These are phyloP conservation scores for Spisula subtruncata DNA, from an alignment of 2,888 invertebrate species.

Conservation along the genomic window DNA sequence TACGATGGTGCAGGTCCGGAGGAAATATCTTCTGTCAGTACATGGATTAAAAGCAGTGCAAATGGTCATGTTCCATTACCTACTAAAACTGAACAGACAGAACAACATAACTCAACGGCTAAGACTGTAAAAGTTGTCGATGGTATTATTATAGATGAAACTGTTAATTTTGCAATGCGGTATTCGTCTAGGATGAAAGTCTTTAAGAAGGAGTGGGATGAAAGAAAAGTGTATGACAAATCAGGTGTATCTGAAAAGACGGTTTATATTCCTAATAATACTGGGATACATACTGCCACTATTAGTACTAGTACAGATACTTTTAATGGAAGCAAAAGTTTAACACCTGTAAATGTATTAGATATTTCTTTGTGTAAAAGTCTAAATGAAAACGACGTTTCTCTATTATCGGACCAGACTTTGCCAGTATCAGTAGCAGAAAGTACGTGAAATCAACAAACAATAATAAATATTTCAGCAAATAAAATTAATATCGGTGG, in stretches of 20 bases:
- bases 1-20: background rate
- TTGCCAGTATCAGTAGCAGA: background rate
- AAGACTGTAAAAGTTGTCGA: slow-evolving; percentile 41
- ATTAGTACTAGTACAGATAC: background rate
- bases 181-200: slow-evolving; percentile 40
- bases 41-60: background rate
- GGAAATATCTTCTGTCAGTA: background rate
- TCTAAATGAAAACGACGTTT: background rate
- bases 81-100: background rate
- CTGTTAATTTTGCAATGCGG: slow-evolving; percentile 44
- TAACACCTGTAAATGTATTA: background rate
- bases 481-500: no score
- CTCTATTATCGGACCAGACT: background rate
- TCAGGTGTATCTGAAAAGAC: slow-evolving; percentile 25
- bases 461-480: no score
- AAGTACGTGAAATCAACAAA: background rate
- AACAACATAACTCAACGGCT: background rate
- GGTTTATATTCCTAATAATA: background rate
- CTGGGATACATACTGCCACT: background rate
- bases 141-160: slow-evolving; percentile 48
- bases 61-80: background rate
- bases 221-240: background rate
- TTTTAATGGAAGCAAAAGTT: background rate
- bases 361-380: background rate
- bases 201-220: slow-evolving; percentile 30